These are phyloP conservation scores for Petaurus breviceps DNA, from an alignment of 2,113 vertebrate species.

Conservation along the genomic window DNA sequence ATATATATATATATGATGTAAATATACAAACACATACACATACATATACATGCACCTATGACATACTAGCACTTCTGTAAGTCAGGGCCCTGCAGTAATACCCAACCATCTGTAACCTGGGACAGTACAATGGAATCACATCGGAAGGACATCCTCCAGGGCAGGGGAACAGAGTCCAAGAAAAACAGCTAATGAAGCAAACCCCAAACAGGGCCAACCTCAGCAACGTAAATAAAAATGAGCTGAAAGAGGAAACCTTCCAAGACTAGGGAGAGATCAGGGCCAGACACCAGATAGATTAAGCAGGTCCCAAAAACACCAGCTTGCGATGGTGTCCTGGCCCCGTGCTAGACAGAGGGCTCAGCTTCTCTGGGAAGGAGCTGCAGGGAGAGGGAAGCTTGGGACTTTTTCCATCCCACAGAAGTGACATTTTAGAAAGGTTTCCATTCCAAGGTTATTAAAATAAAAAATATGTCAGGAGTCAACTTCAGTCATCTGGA, in stretches of 20 bases:
- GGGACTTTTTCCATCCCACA: constrained; percentile 60
- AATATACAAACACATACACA: background rate
- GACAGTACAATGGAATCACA: constrained; percentile 80
- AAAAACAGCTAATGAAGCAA: constrained; percentile 81
- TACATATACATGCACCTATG: constrained; percentile 47
- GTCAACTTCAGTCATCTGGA: background rate
- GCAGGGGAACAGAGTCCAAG: constrained; percentile 77
- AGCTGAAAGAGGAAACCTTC: constrained; percentile 77
- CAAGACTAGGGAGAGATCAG: constrained; percentile 75
- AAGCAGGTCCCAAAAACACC: constrained; percentile 76
- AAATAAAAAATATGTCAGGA: background rate
- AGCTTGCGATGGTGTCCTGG: constrained; percentile 71
- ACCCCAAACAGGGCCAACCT: constrained; percentile 79
- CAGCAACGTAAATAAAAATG: constrained; percentile 84
- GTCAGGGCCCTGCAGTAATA: constrained; percentile 72
- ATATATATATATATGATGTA: background rate
- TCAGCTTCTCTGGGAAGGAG: constrained; percentile 44
- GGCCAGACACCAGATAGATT: constrained; percentile 64
- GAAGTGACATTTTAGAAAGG: constrained; percentile 68
- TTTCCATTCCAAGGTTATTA: constrained; percentile 3
- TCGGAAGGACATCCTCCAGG: constrained; percentile 75
- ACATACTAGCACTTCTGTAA: constrained; percentile 70
- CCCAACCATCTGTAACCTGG: constrained; percentile 67
- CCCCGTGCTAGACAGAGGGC: constrained; percentile 65
- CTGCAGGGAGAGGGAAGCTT: constrained; percentile 20